These are phyloP conservation scores for Climacteris rufus DNA, from an alignment of 2,113 vertebrate species.

Conservation along the genomic window DNA sequence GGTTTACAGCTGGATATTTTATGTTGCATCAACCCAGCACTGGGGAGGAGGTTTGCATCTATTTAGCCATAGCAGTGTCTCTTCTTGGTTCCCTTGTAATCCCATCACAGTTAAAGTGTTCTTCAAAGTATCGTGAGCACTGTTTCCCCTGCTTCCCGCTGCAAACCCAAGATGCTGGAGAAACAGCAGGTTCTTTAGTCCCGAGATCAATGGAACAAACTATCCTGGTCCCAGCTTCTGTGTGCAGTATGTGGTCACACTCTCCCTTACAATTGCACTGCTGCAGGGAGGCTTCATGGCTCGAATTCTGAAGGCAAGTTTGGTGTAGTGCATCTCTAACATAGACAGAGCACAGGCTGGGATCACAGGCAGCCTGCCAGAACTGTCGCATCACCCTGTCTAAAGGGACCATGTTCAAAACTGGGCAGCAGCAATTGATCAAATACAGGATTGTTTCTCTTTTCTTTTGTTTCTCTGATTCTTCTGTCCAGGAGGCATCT, in stretches of 20 bases:
- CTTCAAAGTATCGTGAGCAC: background rate
- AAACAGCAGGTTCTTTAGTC: background rate
- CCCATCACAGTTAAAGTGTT: background rate
- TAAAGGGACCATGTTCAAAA: background rate
- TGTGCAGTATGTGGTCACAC: accelerated
- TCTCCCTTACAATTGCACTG: background rate
- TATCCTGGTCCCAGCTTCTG: background rate
- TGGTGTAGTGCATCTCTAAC: background rate
- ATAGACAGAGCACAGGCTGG: background rate
- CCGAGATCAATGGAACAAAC: background rate
- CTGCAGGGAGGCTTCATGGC: background rate
- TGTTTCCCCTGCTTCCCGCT: background rate
- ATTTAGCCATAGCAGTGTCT: background rate
- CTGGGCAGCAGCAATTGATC: background rate
- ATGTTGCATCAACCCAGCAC: background rate
- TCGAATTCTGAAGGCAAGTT: background rate
- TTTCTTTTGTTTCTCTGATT: background rate
- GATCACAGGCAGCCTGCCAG: background rate
- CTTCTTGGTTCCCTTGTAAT: background rate
- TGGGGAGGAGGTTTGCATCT: background rate
- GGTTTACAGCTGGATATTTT: background rate
- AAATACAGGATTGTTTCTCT: background rate
- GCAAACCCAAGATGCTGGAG: background rate
- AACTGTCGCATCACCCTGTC: background rate
- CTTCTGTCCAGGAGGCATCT: background rate